These are phyloP conservation scores for Calliphora vomitoria DNA, from an alignment of 2,888 invertebrate genomes.

Conservation along the genomic window DNA sequence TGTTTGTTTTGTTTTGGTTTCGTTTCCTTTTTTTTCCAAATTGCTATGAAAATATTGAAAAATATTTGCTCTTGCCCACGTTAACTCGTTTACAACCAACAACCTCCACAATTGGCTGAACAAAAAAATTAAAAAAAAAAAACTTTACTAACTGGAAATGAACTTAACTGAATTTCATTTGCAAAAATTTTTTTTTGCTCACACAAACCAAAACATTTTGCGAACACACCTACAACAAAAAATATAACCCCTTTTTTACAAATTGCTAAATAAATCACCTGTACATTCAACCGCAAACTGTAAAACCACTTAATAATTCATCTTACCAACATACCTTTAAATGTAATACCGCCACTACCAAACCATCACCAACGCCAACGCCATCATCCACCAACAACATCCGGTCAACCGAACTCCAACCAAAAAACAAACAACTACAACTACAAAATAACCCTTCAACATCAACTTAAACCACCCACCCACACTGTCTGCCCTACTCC, in stretches of 20 bases:
- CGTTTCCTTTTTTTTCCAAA: not conserved
- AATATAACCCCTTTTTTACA: constrained; percentile 51
- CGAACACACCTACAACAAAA: constrained; percentile 17
- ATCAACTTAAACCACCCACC: constrained; percentile 21
- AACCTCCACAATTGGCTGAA: constrained; percentile 1
- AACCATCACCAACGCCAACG: not conserved
- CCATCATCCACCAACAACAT: constrained; percentile 42
- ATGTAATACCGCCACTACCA: constrained; percentile 29
- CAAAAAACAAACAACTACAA: constrained; percentile 38
- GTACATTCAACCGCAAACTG: constrained; percentile 68
- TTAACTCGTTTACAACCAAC: not conserved
- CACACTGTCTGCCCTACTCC: not conserved
- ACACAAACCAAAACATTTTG: constrained; percentile 2
- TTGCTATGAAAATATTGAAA: constrained; percentile 31
- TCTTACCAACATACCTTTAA: constrained; percentile 66
- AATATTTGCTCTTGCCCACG: constrained; percentile 11
- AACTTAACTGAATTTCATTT: constrained; percentile 64
- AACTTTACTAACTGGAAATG: constrained; percentile 52
- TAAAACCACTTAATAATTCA: constrained; percentile 73
- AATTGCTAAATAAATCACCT: constrained; percentile 73
- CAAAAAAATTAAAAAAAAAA: not conserved
- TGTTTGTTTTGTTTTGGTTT: not conserved
- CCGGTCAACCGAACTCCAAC: constrained; percentile 49
- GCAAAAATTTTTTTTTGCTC: constrained; percentile 5
- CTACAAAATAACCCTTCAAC: constrained; percentile 21